Evolutionary conservation across 2,113 vertebrate genomes (phyloP), one percentile per base, ranked within the genome.

Genomic region (Trematomus loennbergii): DNA sequence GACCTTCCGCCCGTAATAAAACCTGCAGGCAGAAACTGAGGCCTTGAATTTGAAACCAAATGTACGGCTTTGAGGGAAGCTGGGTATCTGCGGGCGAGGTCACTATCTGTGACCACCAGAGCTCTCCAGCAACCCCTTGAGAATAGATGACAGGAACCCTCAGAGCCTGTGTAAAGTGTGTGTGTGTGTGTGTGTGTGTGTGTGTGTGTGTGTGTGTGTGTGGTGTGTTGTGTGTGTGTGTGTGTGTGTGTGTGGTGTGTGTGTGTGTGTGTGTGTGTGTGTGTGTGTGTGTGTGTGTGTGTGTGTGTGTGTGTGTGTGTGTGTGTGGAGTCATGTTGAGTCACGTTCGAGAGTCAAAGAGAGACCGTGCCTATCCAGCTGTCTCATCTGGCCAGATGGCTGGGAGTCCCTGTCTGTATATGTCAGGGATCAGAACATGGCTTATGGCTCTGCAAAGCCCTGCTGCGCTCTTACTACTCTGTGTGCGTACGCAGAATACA

Each of bases 61-160:
- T 81, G 68, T 72, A 12, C 1, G 13, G 36, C 82, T 81, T 75
- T 72, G 75, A 87, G 66, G 18, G 63, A 73, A 68, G 79, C 60
- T 68, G 50, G 50, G 22, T 29, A 33, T 85, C 90, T 75, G 59
- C 40, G 48, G 77, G 88, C 87, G 67, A 73, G 82, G 83, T 85
- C 83, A 83, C 88, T 91, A 91, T 93, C 90, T 85, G 82, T 81
- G 85, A 91, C 84, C 84, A 83, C 68, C 92, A 89, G 84, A 89
- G 78, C 82, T 79, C 78, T 58, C 74, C 74, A 75, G 84, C 82
- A 65, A 46, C 68, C 78, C 74, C 74, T 75, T 79, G 73, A 88
- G 71, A 67, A 40, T 49, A 62, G 54, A 85, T 75, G 82, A 85
- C 66, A 82, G 64, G 86, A 75, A 52, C 66, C 80, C 82, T 63